Evolutionary conservation across 2,113 vertebrate species (phyloP).

Genomic region (Isichthys henryi): DNA sequence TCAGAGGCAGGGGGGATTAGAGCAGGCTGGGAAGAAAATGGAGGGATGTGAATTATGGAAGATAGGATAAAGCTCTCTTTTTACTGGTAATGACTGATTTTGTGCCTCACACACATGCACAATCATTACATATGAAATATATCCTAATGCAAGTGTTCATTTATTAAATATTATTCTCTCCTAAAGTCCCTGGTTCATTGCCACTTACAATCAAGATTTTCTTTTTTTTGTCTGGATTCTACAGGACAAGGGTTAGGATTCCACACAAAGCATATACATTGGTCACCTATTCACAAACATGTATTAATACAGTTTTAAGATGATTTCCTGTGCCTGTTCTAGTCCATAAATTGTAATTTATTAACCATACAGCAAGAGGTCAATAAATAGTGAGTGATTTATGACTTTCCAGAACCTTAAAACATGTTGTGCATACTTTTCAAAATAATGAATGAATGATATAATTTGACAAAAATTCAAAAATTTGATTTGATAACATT

Average conservation of each 20-base stretch:
- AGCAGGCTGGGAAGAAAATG: neutral
- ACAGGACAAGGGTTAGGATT: too few relatives aligned
- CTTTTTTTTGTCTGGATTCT: neutral
- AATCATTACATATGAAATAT: neutral
- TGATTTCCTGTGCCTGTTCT: neutral
- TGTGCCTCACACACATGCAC: neutral
- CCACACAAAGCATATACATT: neutral
- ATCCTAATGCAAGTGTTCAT: neutral
- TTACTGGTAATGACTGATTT: slow-evolving; percentile 13
- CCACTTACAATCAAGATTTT: neutral
- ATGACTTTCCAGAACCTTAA: neutral
- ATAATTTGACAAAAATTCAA: neutral
- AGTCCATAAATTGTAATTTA: neutral
- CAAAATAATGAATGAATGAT: neutral
- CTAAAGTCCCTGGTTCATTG: neutral
- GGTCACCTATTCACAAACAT: neutral
- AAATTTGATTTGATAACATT: neutral
- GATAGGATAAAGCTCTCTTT: neutral
- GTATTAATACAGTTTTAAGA: neutral
- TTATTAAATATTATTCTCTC: neutral
- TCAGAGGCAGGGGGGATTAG: slow-evolving; percentile 15
- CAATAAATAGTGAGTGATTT: neutral
- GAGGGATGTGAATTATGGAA: neutral
- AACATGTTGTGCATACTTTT: neutral
- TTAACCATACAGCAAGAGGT: neutral